Conservation (phyloP, 1,140 invertebrate genomes). For the Cephus cinctus region DNA sequence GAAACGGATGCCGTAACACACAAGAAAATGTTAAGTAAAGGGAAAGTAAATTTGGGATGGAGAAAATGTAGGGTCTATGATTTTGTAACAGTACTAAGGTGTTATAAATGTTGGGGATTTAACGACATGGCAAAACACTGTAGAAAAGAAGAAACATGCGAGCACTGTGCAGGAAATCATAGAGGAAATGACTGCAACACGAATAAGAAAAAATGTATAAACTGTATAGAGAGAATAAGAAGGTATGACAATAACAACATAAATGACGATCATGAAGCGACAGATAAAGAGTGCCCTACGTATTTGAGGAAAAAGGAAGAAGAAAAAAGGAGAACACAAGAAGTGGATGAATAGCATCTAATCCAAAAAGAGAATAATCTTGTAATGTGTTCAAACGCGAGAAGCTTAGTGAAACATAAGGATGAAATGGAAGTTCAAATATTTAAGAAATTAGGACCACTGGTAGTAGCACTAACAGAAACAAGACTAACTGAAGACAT, state of each 20-base stretch:
- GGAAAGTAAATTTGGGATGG: slow-evolving; percentile 17
- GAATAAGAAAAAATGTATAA: slow-evolving; percentile 10
- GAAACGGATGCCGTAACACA: slow-evolving; percentile 11
- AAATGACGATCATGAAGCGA: slow-evolving; percentile 6
- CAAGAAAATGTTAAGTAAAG: slow-evolving; percentile 3
- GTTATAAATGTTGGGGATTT: slow-evolving; percentile 19
- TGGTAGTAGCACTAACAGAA: slow-evolving; percentile 9
- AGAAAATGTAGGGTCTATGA: slow-evolving; percentile 13
- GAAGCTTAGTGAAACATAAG: slow-evolving; percentile 7
- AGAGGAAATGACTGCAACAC: slow-evolving; percentile 5
- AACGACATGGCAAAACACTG: slow-evolving; percentile 16
- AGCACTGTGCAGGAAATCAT: slow-evolving; percentile 7
- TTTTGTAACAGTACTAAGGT: slow-evolving; percentile 12
- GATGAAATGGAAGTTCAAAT: slow-evolving; percentile 12
- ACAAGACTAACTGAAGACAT: slow-evolving; percentile 11
- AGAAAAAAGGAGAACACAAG: slow-evolving; percentile 2
- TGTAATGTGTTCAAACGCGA: slow-evolving; percentile 6
- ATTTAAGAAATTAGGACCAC: slow-evolving; percentile 3
- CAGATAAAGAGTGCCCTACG: slow-evolving; percentile 2
- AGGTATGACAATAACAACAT: slow-evolving; percentile 3
- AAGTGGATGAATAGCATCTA: background rate
- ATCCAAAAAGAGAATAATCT: background rate
- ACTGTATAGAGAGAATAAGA: slow-evolving; percentile 4
- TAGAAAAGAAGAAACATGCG: slow-evolving; percentile 9
- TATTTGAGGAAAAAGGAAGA: background rate